These are phyloP conservation scores for Nephotettix cincticeps DNA, from an alignment of 1,140 invertebrate species.

Conservation along the genomic window DNA sequence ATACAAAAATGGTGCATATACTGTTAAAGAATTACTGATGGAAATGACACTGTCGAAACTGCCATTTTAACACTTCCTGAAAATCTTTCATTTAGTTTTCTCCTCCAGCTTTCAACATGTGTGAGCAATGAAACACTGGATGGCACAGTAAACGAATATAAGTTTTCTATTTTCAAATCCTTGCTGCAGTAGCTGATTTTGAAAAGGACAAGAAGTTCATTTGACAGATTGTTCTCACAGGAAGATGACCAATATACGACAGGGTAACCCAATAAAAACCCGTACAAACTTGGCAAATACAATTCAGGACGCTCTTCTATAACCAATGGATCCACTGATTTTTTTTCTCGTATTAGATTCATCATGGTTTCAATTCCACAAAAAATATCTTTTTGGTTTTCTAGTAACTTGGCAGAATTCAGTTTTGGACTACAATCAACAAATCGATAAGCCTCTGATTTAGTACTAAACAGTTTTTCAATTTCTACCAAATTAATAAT, in stretches of 20 bases:
- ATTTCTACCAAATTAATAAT: conserved; percentile 17
- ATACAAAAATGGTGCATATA: too few relatives aligned
- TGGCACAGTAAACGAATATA: background rate
- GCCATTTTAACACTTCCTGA: background rate
- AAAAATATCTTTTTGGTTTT: conserved; percentile 6
- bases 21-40: background rate
- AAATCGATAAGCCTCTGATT: conserved; percentile 22
- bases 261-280: conserved; percentile 36
- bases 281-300: conserved; percentile 34
- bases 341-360: background rate
- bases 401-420: background rate
- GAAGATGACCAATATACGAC: conserved; percentile 34
- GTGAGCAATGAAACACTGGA: background rate
- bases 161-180: background rate
- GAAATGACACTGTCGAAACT: background rate
- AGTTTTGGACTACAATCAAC: conserved; percentile 26
- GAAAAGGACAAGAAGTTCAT: background rate
- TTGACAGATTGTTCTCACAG: background rate
- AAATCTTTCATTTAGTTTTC: conserved; percentile 19
- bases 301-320: conserved; percentile 9
- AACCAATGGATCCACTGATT: background rate
- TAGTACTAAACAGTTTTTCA: conserved; percentile 2
- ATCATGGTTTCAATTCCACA: background rate
- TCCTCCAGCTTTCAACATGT: conserved; percentile 6
- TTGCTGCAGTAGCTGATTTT: background rate